Evolutionary conservation across 1,140 invertebrate species (phyloP).

Genomic region (Aporrectodea caliginosa): DNA sequence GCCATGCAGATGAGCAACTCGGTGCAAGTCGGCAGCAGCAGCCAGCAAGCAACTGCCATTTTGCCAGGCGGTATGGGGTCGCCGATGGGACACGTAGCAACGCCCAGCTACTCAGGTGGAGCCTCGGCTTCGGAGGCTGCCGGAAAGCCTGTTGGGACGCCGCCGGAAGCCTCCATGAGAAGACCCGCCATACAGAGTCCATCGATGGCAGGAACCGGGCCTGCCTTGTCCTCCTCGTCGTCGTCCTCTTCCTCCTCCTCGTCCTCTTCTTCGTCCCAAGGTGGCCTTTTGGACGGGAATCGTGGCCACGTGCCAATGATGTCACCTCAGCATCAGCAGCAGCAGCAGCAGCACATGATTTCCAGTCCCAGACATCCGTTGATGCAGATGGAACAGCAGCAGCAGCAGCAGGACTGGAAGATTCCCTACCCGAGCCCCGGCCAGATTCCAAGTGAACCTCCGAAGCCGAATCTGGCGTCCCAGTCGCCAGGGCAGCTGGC

Average conservation of each 20-base stretch:
- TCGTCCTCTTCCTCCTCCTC: neutral
- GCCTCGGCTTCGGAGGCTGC: neutral
- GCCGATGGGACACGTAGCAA: too few species aligned
- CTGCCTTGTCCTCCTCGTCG: too few species aligned
- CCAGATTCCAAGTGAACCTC: neutral
- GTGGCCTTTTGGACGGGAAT: neutral
- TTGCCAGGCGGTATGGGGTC: neutral
- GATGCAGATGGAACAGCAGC: slow-evolving; percentile 10
- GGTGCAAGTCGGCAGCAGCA: too few species aligned
- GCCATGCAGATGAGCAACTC: slow-evolving; percentile 53
- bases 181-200: neutral
- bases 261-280: neutral
- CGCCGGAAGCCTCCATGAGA: neutral
- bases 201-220: neutral
- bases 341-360: neutral
- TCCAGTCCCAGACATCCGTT: slow-evolving; percentile 12
- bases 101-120: neutral
- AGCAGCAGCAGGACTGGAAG: neutral
- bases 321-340: neutral
- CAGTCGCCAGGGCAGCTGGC: neutral
- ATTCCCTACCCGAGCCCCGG: neutral
- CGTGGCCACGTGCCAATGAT: neutral
- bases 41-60: slow-evolving; percentile 14
- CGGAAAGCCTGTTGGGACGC: neutral
- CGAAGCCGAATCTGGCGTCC: neutral